Percentiles rank a stretch among this genome's conserved stretches.
These are phyloP conservation scores for Lycaena phlaeas DNA, from an alignment of 2,888 invertebrate species.

Conservation along the genomic window DNA sequence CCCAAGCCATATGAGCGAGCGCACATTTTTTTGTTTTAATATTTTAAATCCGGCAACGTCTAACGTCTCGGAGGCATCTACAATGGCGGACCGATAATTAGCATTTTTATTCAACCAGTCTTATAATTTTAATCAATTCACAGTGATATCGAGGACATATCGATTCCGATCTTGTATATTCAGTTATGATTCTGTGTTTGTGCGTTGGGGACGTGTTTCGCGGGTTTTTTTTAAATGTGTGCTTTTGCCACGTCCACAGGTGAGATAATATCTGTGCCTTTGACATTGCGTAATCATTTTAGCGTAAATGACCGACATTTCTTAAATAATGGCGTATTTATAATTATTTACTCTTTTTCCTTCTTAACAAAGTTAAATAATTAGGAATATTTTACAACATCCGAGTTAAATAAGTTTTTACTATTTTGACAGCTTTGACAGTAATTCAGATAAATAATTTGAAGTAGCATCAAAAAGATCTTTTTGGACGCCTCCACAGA, in stretches of 20 bases:
- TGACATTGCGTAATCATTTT: not conserved
- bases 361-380: too few relatives aligned
- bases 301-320: too few relatives aligned
- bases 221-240: constrained; percentile 11
- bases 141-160: constrained; percentile 34
- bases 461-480: too few relatives aligned
- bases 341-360: too few relatives aligned
- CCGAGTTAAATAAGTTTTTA: too few relatives aligned
- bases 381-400: too few relatives aligned
- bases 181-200: constrained; percentile 55
- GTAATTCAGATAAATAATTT: too few relatives aligned
- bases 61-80: constrained; percentile 28
- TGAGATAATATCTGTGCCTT: not conserved
- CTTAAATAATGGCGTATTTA: too few relatives aligned
- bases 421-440: too few relatives aligned
- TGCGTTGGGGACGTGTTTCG: constrained; percentile 46
- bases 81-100: constrained; percentile 25
- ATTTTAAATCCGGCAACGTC: constrained; percentile 62
- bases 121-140: constrained; percentile 37
- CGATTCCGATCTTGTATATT: constrained; percentile 22
- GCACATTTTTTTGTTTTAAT: constrained; percentile 38
- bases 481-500: too few relatives aligned
- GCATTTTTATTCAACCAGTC: constrained; percentile 30
- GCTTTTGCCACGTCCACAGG: not conserved
- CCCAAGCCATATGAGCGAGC: constrained; percentile 17